Base-by-base conservation (phyloP, 2,113 vertebrate species). In the Peromyscus californicus region DNA sequence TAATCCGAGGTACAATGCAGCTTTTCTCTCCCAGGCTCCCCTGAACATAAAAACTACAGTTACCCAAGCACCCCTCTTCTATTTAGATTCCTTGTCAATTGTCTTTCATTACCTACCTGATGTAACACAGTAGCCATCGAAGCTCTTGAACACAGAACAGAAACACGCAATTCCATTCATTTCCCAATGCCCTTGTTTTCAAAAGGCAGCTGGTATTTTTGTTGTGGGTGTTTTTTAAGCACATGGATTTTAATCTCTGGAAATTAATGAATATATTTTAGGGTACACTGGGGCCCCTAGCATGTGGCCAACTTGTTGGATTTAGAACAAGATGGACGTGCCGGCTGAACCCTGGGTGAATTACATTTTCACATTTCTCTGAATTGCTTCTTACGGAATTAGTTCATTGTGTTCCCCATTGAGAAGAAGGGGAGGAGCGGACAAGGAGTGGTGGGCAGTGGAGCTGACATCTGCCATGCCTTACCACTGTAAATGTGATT, bases 1-100 rank as follows among this genome's bases (percentile, higher is more conserved):
- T 99, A 98, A 99, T 99, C 98, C 98, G 48, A 97, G 97, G n/a
- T 95, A 99, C 98, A 99, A 99, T 99, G 98, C 97, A 94, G 97
- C 99, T 99, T 99, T 99, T 99, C 98, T 98, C 98, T 97, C 97
- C 94, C 96, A 70, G 94, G 83, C 96, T 98, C 97, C 97, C 97
- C 96, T 83, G 89, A 95, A 97, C 98, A 98, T 98, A 98, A 99
- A 97, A 98, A 99, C 98, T 98, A 98, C 98, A 98, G 98, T 99
- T 98, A 97, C 98, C 98, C 98, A 95, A 98, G 98, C 95, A 98
- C 98, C 97, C 94, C 76, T 69, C 95, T 98, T 97, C 98, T 95
- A 96, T 98, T 98, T 97, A 96, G 97, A 98, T 96, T 95, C 94
- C 94, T 97, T 97, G 97, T 98, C 98, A 94, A 98, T 98, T 98